These are phyloP conservation scores for Ceyx margarethae DNA, from an alignment of 2,113 vertebrate genomes.

Conservation along the genomic window DNA sequence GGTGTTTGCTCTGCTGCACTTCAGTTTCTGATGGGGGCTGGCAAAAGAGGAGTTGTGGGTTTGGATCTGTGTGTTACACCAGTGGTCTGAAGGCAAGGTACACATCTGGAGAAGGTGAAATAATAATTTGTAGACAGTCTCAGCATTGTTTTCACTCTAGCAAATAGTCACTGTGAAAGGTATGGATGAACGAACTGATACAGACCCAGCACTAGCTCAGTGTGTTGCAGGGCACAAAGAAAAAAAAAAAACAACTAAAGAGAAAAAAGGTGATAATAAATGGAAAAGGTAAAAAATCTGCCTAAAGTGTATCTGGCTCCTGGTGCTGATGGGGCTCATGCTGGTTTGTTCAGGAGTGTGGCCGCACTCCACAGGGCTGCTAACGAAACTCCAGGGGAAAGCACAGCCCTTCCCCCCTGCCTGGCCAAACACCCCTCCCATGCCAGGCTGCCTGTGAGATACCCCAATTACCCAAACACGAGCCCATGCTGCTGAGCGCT, in stretches of 20 bases:
- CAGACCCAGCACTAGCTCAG: not conserved
- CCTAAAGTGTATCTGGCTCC: not conserved
- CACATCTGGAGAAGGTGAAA: not conserved
- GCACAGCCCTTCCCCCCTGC: not conserved
- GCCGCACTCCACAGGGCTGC: not conserved
- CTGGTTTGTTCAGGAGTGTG: fast-evolving
- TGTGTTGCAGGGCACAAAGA: not conserved
- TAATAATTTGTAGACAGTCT: not conserved
- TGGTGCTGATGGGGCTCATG: not conserved
- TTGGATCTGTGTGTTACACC: not conserved
- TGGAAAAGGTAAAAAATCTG: not conserved
- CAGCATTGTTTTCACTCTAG: not conserved
- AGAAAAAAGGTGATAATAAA: not conserved
- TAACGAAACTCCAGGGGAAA: not conserved
- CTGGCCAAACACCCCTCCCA: too few relatives aligned
- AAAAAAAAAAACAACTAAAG: not conserved
- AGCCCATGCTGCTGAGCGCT: not conserved
- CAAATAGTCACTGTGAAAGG: not conserved
- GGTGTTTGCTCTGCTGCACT: not conserved
- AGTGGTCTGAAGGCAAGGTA: not conserved
- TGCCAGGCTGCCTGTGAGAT: too few relatives aligned
- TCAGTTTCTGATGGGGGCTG: not conserved
- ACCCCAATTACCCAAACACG: fast-evolving
- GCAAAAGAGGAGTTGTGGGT: not conserved
- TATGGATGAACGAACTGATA: not conserved